Percentiles rank a stretch among this genome's conserved stretches.
Evolutionary conservation across 2,888 invertebrate species (phyloP).

Genomic region (Erpobdella octoculata): DNA sequence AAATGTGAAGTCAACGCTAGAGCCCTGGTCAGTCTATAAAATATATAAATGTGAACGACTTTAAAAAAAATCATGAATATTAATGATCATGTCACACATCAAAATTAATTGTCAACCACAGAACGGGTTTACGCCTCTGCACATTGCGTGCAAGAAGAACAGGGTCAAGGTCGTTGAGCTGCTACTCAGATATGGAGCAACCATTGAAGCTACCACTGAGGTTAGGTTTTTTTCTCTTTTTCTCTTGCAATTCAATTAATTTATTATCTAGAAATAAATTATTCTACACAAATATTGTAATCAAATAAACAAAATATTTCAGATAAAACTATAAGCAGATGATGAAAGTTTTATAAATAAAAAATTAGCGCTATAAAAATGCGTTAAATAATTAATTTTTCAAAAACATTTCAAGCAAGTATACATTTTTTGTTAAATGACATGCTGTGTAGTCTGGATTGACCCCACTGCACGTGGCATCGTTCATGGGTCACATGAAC

Average conservation of each 20-base stretch:
- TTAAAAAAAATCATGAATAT: neutral
- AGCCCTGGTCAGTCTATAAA: constrained; percentile 45
- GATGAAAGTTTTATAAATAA: neutral
- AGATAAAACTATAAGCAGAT: too few relatives aligned
- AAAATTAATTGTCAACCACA: too few relatives aligned
- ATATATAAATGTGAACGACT: neutral
- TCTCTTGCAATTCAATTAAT: too few relatives aligned
- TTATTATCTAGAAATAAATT: too few relatives aligned
- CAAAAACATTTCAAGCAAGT: too few relatives aligned
- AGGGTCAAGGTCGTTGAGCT: constrained; percentile 93
- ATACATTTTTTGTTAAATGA: too few relatives aligned
- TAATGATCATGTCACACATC: too few relatives aligned
- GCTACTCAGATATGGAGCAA: constrained; percentile 90
- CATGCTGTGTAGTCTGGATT: constrained; percentile 66
- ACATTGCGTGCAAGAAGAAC: constrained; percentile 99
- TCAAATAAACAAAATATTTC: too few relatives aligned
- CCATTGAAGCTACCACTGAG: constrained; percentile 71
- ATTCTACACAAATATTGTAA: too few relatives aligned
- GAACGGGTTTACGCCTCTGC: constrained; percentile 96
- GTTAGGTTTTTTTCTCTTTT: constrained; percentile 51
- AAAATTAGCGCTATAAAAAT: neutral
- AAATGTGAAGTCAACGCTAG: constrained; percentile 95
- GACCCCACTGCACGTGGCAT: constrained; percentile 93
- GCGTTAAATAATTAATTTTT: too few relatives aligned
- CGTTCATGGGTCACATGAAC: constrained; percentile 99